phyloP scores from a whole-genome alignment of 2,797 vertebrate species.

The Siniperca undulata region DNA sequence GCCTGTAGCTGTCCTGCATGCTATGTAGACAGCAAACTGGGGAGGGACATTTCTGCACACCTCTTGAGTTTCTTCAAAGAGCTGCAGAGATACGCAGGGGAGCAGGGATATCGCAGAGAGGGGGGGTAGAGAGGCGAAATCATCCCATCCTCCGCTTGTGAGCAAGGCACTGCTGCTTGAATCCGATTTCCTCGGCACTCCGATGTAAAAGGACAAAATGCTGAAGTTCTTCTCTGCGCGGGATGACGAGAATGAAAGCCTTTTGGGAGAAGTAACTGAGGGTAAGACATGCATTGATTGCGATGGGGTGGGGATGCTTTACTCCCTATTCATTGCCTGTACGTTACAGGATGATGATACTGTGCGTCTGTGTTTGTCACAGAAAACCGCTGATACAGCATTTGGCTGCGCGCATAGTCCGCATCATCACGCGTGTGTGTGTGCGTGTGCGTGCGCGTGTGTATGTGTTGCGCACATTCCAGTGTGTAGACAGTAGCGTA shows the following conservation, averaged over 20 bases:
- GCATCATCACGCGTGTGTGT: constrained; percentile 41
- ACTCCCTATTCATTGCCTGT: not conserved
- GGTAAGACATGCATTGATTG: constrained; percentile 62
- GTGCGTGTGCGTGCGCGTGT: not conserved
- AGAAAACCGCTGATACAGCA: constrained; percentile 76
- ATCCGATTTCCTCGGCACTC: constrained; percentile 33
- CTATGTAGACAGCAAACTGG: constrained; percentile 44
- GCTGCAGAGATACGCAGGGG: constrained; percentile 76
- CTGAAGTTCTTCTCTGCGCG: constrained; percentile 84
- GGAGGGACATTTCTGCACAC: constrained; percentile 76
- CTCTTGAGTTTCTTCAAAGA: constrained; percentile 81
- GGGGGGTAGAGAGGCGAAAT: constrained; percentile 54
- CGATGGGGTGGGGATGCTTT: constrained; percentile 16
- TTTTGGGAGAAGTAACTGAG: constrained; percentile 79
- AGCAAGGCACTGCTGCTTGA: constrained; percentile 58
- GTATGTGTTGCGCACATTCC: constrained; percentile 33
- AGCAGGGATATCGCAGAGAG: constrained; percentile 66
- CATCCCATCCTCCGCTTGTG: constrained; percentile 63
- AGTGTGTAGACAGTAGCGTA: not conserved
- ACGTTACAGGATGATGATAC: constrained; percentile 33
- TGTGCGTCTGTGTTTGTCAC: constrained; percentile 46
- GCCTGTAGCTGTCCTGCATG: constrained; percentile 37
- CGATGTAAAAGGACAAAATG: constrained; percentile 75
- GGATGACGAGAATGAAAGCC: constrained; percentile 85
- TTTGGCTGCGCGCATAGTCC: constrained; percentile 52